Evolutionary conservation across 2,888 invertebrate genomes (phyloP), one percentile per base, ranked within the genome.

Genomic region (Fragum fragum): DNA sequence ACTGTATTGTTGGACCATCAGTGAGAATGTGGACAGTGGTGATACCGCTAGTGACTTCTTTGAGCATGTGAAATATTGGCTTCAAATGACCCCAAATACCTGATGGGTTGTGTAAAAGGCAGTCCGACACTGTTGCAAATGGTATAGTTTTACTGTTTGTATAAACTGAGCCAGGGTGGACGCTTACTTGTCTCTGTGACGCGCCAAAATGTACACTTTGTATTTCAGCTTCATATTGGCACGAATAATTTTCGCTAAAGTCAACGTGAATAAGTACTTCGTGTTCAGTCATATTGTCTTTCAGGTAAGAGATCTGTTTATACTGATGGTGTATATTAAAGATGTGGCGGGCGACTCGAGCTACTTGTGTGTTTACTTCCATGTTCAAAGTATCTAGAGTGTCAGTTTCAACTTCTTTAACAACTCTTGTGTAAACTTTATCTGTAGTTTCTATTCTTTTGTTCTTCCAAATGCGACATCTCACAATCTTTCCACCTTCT

Each of bases 61-160:
- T 52, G 63, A 47, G n/a, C 6, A 72, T 14, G 1, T 71, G n/a
- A 9, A 77, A 29, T 18, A 93, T 80, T 81, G 93, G 94, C 76
- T 88, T 73, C 42, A 94, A 83, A 85, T 94, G 94, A 52, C 91
- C 92, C 93, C 94, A 95, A 70, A 95, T 92, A n/a, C 93, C 93
- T 63, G 89, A 87, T 52, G 94, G 92, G 57, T 90, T 89, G 89
- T 95, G 94, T 11, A 53, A 21, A 14, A 47, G 23, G 29, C 42
- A 63, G 29, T 74, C 66, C 9, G 66, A 61, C 9, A 47, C 21
- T 29, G 52, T 36, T 16, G 42, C 63, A 26, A 76, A 81, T 28
- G 84, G 21, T 32, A 21, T 1, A 1, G 1, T 16, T 14, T 53
- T 52, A n/a, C 76, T 53, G 21, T 21, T 18, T 21, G 66, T 32